Base-by-base conservation (phyloP, 2,888 invertebrate genomes). In the Serripes groenlandicus region DNA sequence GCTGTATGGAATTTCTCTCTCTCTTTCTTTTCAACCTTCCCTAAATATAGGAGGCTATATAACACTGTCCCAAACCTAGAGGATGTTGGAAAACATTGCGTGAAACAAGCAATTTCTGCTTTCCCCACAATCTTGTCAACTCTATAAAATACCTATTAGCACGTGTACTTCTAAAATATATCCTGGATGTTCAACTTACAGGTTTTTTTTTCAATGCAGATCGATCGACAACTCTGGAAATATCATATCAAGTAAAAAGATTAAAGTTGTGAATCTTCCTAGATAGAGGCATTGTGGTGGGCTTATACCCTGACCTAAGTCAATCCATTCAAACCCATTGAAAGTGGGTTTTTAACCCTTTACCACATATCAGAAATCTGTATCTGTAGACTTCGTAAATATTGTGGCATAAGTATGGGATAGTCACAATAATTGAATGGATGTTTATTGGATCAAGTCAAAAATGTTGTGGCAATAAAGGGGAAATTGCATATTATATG, bases 301-400 rank as follows among this genome's bases (percentile, higher is more conserved):
- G 62, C 62, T n/a, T 34, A 62, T 34, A 62, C 32, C n/a, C n/a
- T 62, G 62, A 62, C 62, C 62, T 3, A 4, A 34, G 62, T 62
- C 34, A 62, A 62, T 62, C 62, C 32, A 34, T 62, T 34, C 62
- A 34, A 18, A 30, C 62, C 34, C 21, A 62, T 62, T 62, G 62
- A 62, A 62, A 42, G 7, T 42, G 42, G 7, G 42, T 42, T 7
- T 42, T 42, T 42, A 42, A 42, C 42, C 42, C 42, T 42, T 42
- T 42, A 42, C 42, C 42, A 15, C 42, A 42, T 15, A 42, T 11
- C 9, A 42, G 9, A 15, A 7, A 7, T 42, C 42, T 42, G 42
- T 7, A 15, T 11, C 7, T 11, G 42, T 11, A 42, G 42, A 7
- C 42, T 42, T 42, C 15, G 42, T 11, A 42, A 42, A 42, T 15